Evolutionary conservation across 2,888 invertebrate genomes (phyloP).

Genomic region (Lasioglossum zephyrum): DNA sequence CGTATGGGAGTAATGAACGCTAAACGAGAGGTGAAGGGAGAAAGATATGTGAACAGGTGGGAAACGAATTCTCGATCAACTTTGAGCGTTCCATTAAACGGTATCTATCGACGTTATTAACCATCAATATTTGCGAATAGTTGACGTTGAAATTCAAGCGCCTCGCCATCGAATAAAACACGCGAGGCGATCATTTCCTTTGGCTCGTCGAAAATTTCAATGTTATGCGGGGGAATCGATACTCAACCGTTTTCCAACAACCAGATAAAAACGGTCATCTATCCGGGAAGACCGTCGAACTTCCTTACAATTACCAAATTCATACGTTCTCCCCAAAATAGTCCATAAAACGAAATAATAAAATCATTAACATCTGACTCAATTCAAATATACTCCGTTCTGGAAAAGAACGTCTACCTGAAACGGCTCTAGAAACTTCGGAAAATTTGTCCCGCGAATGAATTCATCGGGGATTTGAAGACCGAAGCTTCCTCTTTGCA

Average conservation of each 20-base stretch:
- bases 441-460: no score
- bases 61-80: slow-evolving; percentile 60
- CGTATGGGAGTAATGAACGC: slow-evolving; percentile 52
- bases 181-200: slow-evolving; percentile 43
- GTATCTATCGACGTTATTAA: slow-evolving; percentile 59
- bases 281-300: background rate
- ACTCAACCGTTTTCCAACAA: background rate
- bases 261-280: background rate
- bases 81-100: slow-evolving; percentile 57
- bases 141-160: slow-evolving; percentile 52
- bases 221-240: slow-evolving; percentile 16
- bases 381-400: no score
- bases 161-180: slow-evolving; percentile 18
- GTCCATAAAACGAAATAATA: background rate
- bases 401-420: no score
- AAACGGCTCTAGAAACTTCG: no score
- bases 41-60: slow-evolving; percentile 49
- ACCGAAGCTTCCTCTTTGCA: no score
- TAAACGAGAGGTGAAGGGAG: slow-evolving; percentile 58
- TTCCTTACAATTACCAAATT: background rate
- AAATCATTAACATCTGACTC: no score
- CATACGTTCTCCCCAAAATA: background rate
- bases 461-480: no score
- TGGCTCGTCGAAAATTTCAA: slow-evolving; percentile 41
- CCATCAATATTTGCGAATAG: slow-evolving; percentile 62